Conservation (phyloP, 2,888 invertebrate species). For the Lutraria lutraria region DNA sequence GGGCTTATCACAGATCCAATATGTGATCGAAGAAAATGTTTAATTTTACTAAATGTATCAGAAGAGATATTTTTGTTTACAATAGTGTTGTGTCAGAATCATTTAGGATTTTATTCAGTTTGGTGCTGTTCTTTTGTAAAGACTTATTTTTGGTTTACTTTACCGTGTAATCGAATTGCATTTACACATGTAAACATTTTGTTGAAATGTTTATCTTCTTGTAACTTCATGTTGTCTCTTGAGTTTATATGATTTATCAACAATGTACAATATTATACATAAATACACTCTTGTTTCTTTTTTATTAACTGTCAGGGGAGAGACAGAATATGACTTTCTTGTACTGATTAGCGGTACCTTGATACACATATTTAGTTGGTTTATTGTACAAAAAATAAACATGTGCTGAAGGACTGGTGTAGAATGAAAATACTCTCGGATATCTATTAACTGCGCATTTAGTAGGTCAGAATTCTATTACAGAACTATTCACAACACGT, state of each 20-base stretch:
- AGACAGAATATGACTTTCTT: no score
- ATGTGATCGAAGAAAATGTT: no score
- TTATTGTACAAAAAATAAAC: no score
- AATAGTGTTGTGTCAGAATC: neutral
- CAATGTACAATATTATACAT: neutral
- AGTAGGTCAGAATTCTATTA: no score
- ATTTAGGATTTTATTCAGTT: neutral
- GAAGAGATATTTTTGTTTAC: neutral
- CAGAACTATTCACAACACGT: no score
- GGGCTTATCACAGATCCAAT: no score
- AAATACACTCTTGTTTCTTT: neutral
- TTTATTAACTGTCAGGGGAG: neutral
- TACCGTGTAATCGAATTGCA: neutral
- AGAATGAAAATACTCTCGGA: no score
- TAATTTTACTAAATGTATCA: no score
- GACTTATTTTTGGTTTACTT: neutral
- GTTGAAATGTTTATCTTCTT: constrained; percentile 1
- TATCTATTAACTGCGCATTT: no score
- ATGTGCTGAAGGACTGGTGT: no score
- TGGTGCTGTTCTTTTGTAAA: neutral
- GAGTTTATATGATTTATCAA: constrained; percentile 11
- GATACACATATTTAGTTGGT: no score
- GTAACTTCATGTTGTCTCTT: neutral
- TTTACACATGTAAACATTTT: neutral
- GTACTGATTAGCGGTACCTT: no score